phyloP scores from a whole-genome alignment of 2,797 vertebrate species.

The Cyclura pinguis region DNA sequence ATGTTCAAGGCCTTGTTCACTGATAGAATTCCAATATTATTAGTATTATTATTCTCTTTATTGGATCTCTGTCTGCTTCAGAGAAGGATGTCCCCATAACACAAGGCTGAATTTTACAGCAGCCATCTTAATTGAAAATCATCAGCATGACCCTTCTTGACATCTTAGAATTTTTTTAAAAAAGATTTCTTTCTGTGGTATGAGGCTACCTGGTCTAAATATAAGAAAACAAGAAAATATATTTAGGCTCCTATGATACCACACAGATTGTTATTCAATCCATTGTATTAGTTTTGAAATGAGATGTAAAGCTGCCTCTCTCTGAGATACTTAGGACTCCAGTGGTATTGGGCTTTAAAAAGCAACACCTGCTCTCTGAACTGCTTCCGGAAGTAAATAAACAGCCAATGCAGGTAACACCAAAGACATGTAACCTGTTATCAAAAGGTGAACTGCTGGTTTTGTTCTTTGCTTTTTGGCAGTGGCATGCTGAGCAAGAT shows the following conservation, averaged over 20 bases:
- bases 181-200: neutral
- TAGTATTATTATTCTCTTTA: slow-evolving; percentile 1
- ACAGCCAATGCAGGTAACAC: neutral
- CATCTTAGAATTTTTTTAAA: neutral
- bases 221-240: neutral
- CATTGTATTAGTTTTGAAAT: neutral
- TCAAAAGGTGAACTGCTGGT: neutral
- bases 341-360: neutral
- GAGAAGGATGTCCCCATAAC: neutral
- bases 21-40: neutral
- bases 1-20: neutral
- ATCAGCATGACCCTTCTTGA: neutral
- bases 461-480: neutral
- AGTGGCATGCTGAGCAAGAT: neutral
- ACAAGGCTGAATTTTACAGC: neutral
- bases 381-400: neutral
- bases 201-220: neutral
- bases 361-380: neutral
- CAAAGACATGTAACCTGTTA: neutral
- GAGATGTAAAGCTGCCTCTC: neutral
- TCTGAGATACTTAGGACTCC: neutral
- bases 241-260: neutral
- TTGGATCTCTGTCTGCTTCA: neutral
- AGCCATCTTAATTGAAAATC: neutral
- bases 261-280: neutral